These are phyloP conservation scores for Nomada ferruginata DNA, from an alignment of 2,888 invertebrate genomes.

Conservation along the genomic window DNA sequence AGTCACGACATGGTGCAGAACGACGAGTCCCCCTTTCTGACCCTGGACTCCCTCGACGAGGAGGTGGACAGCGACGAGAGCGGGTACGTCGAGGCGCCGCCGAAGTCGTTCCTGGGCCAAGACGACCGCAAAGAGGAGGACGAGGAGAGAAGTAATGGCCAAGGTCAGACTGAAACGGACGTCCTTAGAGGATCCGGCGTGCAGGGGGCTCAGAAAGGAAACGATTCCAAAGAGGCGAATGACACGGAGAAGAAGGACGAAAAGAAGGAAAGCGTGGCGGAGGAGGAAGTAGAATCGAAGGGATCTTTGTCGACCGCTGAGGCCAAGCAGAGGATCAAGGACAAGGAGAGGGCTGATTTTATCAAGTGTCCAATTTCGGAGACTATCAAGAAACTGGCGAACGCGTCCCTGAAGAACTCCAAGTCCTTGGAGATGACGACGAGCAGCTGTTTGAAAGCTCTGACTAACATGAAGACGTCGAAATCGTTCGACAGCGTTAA, in stretches of 20 bases:
- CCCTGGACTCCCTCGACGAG: slow-evolving; percentile 86
- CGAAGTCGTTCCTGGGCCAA: slow-evolving; percentile 73
- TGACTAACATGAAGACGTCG: slow-evolving; percentile 75
- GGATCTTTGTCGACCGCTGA: slow-evolving; percentile 46
- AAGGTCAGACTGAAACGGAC: slow-evolving; percentile 26
- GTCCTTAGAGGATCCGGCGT: slow-evolving; percentile 27
- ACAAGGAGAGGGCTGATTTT: slow-evolving; percentile 77
- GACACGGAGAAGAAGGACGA: slow-evolving; percentile 29
- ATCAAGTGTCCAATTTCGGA: slow-evolving; percentile 82
- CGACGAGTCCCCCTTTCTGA: slow-evolving; percentile 76
- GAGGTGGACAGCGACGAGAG: slow-evolving; percentile 95
- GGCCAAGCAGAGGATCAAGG: slow-evolving; percentile 63
- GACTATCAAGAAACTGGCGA: slow-evolving; percentile 81
- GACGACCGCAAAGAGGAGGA: slow-evolving; percentile 66
- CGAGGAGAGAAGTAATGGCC: slow-evolving; percentile 29
- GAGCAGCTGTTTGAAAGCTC: slow-evolving; percentile 75
- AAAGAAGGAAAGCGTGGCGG: neutral
- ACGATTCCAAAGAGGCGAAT: slow-evolving; percentile 51
- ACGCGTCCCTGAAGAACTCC: slow-evolving; percentile 79
- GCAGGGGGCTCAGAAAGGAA: slow-evolving; percentile 22
- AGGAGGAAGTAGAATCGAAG: slow-evolving; percentile 40
- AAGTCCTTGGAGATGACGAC: slow-evolving; percentile 79
- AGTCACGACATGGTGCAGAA: slow-evolving; percentile 72
- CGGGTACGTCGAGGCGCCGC: slow-evolving; percentile 91
- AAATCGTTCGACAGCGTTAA: slow-evolving; percentile 74